Conservation (phyloP, 2,888 invertebrate species). For the Hirtodrosophila confusa region DNA sequence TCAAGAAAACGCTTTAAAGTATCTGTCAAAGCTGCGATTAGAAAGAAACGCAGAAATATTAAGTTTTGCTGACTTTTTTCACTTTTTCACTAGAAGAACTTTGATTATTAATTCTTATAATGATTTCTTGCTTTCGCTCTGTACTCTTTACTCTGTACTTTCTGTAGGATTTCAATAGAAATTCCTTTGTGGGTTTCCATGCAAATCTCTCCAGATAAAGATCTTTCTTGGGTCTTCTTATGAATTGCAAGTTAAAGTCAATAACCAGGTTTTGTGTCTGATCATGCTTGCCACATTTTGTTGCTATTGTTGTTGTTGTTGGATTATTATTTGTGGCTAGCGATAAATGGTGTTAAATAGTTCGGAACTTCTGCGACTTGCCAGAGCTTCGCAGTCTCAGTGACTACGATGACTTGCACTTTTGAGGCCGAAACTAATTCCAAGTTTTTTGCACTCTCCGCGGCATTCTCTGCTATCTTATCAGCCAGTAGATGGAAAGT, state of each 20-base stretch:
- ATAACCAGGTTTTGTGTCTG: constrained; percentile 17
- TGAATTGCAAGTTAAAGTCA: constrained; percentile 2
- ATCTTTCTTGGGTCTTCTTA: neutral
- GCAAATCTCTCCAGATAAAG: constrained; percentile 4
- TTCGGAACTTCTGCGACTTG: constrained; percentile 25
- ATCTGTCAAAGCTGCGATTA: too few species aligned
- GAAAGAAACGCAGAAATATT: too few species aligned
- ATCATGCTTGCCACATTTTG: constrained; percentile 15
- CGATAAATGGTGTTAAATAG: constrained; percentile 75
- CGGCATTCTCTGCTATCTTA: constrained; percentile 33
- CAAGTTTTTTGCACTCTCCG: constrained; percentile 9
- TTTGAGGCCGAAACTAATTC: constrained; percentile 45
- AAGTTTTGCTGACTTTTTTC: too few species aligned
- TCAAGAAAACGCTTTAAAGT: too few species aligned
- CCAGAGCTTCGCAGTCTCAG: neutral
- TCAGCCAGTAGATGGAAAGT: constrained; percentile 19
- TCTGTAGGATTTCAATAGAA: too few species aligned
- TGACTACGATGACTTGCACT: constrained; percentile 38
- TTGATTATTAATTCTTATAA: too few species aligned
- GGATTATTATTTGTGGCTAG: constrained; percentile 35
- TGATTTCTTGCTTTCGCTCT: too few species aligned
- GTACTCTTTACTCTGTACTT: too few species aligned
- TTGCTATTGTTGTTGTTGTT: neutral
- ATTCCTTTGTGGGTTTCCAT: constrained; percentile 1
- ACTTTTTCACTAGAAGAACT: too few species aligned